Evolutionary conservation across 1,140 invertebrate species (phyloP).

Genomic region (Lordiphosa clarofinis): DNA sequence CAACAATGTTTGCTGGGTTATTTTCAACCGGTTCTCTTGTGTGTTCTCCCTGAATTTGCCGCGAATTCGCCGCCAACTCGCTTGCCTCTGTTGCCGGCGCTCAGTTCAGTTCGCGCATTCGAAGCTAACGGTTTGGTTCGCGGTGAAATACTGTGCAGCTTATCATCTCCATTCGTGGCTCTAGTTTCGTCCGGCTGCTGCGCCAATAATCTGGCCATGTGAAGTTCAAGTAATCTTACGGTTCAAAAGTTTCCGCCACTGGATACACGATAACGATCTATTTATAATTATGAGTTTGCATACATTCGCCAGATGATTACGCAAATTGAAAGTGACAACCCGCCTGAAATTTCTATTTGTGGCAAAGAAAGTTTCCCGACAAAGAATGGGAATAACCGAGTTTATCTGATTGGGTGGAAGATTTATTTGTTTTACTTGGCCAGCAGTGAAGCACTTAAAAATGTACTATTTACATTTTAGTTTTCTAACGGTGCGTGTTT

Average conservation of each 20-base stretch:
- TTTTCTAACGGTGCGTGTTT: conserved; percentile 45
- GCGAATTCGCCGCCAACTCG: conserved; percentile 25
- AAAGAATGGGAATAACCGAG: neutral
- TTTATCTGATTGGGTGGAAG: conserved; percentile 3
- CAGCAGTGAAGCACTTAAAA: conserved; percentile 22
- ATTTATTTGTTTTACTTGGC: conserved; percentile 14
- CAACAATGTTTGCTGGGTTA: conserved; percentile 43
- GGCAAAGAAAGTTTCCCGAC: conserved; percentile 25
- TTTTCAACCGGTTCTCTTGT: conserved; percentile 41
- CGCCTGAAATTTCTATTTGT: conserved; percentile 13
- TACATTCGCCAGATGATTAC: conserved; percentile 31
- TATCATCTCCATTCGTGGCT: conserved; percentile 13
- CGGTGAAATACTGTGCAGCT: conserved; percentile 8
- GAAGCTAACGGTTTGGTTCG: conserved; percentile 46
- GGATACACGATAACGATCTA: conserved; percentile 30
- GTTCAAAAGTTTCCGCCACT: conserved; percentile 17
- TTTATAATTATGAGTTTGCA: conserved; percentile 28
- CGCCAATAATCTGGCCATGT: conserved; percentile 41
- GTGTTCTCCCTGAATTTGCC: conserved; percentile 17
- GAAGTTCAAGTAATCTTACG: conserved; percentile 37
- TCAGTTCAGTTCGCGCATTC: conserved; percentile 47
- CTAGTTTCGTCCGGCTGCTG: conserved; percentile 16
- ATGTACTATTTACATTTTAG: conserved; percentile 47
- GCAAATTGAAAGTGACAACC: conserved; percentile 44
- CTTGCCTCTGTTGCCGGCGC: conserved; percentile 14